Conservation (phyloP, 2,797 vertebrate genomes). For the Phataginus tricuspis region DNA sequence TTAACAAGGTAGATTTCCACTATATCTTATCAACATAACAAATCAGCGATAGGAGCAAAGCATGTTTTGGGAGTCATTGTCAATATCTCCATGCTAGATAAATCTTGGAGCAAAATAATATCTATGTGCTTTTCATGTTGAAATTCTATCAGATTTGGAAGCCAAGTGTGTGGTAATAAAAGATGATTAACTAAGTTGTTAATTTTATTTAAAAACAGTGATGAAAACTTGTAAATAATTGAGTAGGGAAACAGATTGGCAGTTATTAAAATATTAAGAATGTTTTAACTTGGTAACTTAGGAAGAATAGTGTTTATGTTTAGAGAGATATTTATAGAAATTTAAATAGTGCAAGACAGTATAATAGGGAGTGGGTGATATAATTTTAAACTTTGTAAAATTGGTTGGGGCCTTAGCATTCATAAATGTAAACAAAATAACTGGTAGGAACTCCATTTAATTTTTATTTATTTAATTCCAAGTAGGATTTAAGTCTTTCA, state of each 20-base stretch:
- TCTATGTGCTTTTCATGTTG: neutral
- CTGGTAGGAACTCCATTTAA: neutral
- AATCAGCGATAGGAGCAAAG: neutral
- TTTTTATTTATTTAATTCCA: constrained; percentile 11
- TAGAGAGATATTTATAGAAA: neutral
- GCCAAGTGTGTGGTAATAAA: neutral
- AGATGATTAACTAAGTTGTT: neutral
- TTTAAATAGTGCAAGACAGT: neutral
- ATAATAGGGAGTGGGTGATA: neutral
- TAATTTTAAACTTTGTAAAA: neutral
- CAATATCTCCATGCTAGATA: neutral
- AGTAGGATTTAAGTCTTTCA: neutral
- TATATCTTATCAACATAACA: neutral
- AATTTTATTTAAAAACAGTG: neutral
- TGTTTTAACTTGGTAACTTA: neutral
- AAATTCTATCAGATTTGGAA: neutral
- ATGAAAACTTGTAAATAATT: neutral
- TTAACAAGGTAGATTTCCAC: neutral
- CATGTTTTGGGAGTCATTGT: neutral
- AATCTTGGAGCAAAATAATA: neutral
- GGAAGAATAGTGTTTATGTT: neutral
- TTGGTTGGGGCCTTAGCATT: neutral
- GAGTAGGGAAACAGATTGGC: neutral
- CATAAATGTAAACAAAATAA: constrained; percentile 2
- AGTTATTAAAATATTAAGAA: constrained; percentile 2